Evolutionary conservation across 2,888 invertebrate genomes (phyloP).

Genomic region (Marronus borbonicus): DNA sequence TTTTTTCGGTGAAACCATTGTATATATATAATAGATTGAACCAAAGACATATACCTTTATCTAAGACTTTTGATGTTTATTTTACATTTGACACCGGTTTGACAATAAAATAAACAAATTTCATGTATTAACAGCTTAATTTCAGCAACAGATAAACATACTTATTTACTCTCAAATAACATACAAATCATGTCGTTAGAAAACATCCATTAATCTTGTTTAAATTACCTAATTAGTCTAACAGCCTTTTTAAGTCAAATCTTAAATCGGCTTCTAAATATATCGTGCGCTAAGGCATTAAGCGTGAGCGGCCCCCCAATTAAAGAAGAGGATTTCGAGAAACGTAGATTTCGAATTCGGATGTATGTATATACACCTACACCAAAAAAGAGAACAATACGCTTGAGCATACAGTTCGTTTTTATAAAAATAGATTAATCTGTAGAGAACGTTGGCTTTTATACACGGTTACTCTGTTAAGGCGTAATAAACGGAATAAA

Average conservation of each 20-base stretch:
- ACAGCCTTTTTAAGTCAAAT: conserved; percentile 31
- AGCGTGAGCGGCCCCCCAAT: not conserved
- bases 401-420: not conserved
- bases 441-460: conserved; percentile 3
- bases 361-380: not conserved
- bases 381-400: conserved; percentile 6
- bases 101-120: conserved; percentile 3
- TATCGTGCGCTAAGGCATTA: conserved; percentile 2
- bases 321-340: not conserved
- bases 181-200: conserved; percentile 13
- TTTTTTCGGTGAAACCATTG: no score
- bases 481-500: conserved; percentile 8
- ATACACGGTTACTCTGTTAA: not conserved
- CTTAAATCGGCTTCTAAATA: conserved; percentile 24
- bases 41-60: no score
- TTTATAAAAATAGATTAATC: conserved; percentile 19
- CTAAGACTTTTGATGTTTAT: no score
- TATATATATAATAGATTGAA: no score
- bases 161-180: conserved; percentile 19
- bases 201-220: conserved; percentile 15
- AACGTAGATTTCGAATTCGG: conserved; percentile 8
- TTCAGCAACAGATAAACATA: conserved; percentile 19
- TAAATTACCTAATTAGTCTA: conserved; percentile 17
- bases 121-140: conserved; percentile 1
- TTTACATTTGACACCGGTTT: not conserved